phyloP scores from a whole-genome alignment of 2,113 vertebrate species.

The Tursiops truncatus region DNA sequence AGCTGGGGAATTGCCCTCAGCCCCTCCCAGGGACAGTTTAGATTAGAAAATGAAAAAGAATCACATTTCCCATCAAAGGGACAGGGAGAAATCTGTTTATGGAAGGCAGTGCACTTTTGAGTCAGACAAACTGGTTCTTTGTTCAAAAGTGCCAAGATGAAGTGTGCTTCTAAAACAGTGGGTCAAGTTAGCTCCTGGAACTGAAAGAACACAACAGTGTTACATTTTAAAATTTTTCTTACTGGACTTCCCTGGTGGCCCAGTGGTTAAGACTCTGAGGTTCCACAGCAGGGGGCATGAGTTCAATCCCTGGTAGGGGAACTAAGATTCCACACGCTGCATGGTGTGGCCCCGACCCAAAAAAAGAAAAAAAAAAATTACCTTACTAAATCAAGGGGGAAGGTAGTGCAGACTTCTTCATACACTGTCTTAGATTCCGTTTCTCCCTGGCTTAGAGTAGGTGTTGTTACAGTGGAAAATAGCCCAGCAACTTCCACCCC shows the following conservation, averaged over 20 bases:
- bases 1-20: not conserved
- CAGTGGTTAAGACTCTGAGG: not conserved
- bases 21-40: not conserved
- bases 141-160: not conserved
- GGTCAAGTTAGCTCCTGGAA: not conserved
- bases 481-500: not conserved
- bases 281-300: not conserved
- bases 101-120: not conserved
- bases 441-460: not conserved
- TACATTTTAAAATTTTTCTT: not conserved
- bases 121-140: slow-evolving; percentile 7
- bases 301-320: not conserved
- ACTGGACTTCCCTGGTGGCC: not conserved
- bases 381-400: not conserved
- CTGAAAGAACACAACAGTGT: not conserved
- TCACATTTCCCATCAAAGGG: not conserved
- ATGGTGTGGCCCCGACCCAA: not conserved
- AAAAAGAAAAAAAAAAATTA: not conserved
- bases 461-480: not conserved
- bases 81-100: not conserved
- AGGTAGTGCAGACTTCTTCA: not conserved
- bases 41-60: slow-evolving; percentile 20
- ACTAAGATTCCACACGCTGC: not conserved
- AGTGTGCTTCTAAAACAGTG: not conserved
- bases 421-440: not conserved